These are phyloP conservation scores for Embidobia sp. DNA, from an alignment of 2,888 invertebrate genomes.

Conservation along the genomic window DNA sequence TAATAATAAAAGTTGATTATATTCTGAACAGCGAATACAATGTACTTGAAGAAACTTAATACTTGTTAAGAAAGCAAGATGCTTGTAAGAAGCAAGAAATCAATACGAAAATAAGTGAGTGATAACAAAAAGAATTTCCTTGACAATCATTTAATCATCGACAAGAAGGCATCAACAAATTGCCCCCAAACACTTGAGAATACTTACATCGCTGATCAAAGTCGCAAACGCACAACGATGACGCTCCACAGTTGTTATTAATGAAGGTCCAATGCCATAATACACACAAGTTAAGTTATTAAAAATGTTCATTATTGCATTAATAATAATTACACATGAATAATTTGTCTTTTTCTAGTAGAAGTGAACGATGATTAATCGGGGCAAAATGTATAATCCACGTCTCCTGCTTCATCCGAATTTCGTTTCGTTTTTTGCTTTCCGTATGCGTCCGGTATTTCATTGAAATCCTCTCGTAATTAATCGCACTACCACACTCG, in stretches of 20 bases:
- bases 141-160: slow-evolving; percentile 39
- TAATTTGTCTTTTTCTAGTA: slow-evolving; percentile 71
- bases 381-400: slow-evolving; percentile 64
- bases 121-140: slow-evolving; percentile 29
- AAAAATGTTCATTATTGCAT: slow-evolving; percentile 79
- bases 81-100: too few relatives aligned
- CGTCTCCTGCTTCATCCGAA: slow-evolving; percentile 8
- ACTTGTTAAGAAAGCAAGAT: too few relatives aligned
- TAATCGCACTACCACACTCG: slow-evolving; percentile 47
- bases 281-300: slow-evolving; percentile 80
- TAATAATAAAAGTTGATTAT: too few relatives aligned
- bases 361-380: slow-evolving; percentile 73
- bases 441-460: slow-evolving; percentile 25
- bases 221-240: slow-evolving; percentile 19
- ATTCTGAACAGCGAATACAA: too few relatives aligned
- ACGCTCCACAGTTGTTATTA: slow-evolving; percentile 22
- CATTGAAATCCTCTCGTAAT: slow-evolving; percentile 31
- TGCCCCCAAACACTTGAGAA: slow-evolving; percentile 23
- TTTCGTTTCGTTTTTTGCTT: slow-evolving; percentile 48
- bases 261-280: slow-evolving; percentile 73
- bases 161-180: slow-evolving; percentile 32
- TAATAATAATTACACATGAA: slow-evolving; percentile 78
- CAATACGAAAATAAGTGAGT: too few relatives aligned
- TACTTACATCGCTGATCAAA: slow-evolving; percentile 33
- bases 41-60: too few relatives aligned